These are phyloP conservation scores for Musca vetustissima DNA, from an alignment of 1,140 invertebrate species.

Conservation along the genomic window DNA sequence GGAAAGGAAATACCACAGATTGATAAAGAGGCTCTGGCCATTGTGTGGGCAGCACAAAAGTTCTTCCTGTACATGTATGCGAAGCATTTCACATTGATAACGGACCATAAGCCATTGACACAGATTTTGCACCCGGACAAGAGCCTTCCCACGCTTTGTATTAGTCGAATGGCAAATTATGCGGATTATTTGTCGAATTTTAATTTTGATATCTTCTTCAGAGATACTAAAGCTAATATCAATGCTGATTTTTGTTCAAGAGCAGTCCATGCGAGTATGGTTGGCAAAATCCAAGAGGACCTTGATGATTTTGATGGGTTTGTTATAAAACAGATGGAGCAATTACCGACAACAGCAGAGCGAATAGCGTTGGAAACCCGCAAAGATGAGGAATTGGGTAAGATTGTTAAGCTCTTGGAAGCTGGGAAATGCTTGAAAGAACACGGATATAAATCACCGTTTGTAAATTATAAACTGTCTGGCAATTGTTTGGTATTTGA, in stretches of 20 bases:
- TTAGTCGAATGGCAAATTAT: slow-evolving; percentile 43
- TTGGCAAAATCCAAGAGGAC: neutral
- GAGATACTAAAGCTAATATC: neutral
- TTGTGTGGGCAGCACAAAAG: slow-evolving; percentile 51
- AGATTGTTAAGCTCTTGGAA: neutral
- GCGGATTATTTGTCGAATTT: slow-evolving; percentile 31
- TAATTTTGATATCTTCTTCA: neutral
- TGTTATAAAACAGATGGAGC: neutral
- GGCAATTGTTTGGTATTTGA: neutral
- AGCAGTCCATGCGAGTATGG: no score
- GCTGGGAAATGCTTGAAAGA: neutral
- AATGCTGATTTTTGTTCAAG: neutral
- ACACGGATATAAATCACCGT: neutral
- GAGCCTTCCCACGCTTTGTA: slow-evolving; percentile 44
- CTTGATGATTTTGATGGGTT: neutral
- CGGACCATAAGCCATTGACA: slow-evolving; percentile 57
- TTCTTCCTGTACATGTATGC: slow-evolving; percentile 57
- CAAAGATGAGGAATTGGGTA: no score
- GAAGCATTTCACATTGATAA: slow-evolving; percentile 54
- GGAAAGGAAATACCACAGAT: slow-evolving; percentile 57
- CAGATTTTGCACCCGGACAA: slow-evolving; percentile 51
- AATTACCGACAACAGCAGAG: no score
- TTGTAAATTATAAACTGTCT: neutral
- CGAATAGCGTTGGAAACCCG: no score
- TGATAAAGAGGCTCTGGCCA: slow-evolving; percentile 57